Conservation (phyloP, 2,888 invertebrate genomes). For the Lithodes maja region DNA sequence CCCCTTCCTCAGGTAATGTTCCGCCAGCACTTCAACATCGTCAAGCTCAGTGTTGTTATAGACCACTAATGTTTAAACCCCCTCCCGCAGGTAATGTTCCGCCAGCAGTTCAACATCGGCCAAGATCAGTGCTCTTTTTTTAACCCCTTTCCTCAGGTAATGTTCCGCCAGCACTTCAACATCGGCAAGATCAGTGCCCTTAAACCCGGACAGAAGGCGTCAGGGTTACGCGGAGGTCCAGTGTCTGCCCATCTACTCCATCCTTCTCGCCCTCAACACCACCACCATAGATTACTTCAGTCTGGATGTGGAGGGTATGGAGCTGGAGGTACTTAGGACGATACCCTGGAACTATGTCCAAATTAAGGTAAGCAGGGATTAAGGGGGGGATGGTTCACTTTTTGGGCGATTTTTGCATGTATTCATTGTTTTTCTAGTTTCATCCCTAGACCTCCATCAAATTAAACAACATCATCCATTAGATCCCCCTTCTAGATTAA, state of each 20-base stretch:
- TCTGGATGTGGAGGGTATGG: constrained; percentile 78
- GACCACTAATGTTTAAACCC: no score
- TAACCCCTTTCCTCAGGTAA: no score
- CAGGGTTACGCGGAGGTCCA: constrained; percentile 74
- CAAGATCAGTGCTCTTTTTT: constrained; percentile 65
- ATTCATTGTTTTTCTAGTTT: no score
- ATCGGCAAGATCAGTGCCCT: constrained; percentile 67
- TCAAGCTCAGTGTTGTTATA: not conserved
- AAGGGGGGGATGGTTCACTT: no score
- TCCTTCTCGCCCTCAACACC: constrained; percentile 76
- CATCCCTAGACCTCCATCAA: no score
- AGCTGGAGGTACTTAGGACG: constrained; percentile 77
- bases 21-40: not conserved
- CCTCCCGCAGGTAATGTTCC: constrained; percentile 63
- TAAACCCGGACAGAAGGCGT: constrained; percentile 15
- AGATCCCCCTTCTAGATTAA: no score
- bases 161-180: constrained; percentile 68
- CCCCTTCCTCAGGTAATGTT: not conserved
- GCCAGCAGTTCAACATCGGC: constrained; percentile 69
- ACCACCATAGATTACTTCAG: constrained; percentile 78
- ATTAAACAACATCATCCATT: no score
- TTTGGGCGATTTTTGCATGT: no score
- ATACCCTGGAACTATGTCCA: constrained; percentile 77
- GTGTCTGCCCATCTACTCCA: constrained; percentile 77
- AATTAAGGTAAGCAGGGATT: constrained; percentile 74